phyloP scores from a whole-genome alignment of 2,113 vertebrate species.

The Hippocampus zosterae region DNA sequence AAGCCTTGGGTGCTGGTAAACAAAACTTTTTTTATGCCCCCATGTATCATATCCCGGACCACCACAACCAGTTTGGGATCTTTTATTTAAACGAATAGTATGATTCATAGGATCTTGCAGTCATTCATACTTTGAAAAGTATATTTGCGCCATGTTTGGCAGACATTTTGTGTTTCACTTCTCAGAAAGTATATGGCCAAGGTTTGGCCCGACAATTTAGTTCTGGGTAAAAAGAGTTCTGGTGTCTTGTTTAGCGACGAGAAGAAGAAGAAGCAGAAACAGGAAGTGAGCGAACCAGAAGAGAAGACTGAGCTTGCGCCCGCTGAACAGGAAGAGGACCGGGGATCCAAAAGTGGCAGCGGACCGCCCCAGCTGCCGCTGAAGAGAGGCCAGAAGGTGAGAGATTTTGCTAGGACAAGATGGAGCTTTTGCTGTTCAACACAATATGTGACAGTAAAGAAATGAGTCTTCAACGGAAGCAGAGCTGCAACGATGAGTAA shows the following conservation, averaged over 20 bases:
- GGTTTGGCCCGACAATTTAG: no score
- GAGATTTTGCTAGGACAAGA: background rate
- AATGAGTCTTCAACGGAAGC: background rate
- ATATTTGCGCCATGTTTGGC: no score
- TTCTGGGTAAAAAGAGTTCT: background rate
- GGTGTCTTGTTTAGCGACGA: constrained; percentile 76
- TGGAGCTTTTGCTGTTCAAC: background rate
- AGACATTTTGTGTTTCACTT: no score
- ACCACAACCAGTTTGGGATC: no score
- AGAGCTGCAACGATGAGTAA: no score
- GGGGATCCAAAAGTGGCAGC: constrained; percentile 56
- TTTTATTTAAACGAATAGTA: no score
- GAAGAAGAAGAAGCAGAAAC: constrained; percentile 85
- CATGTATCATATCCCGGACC: no score
- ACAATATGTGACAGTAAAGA: background rate
- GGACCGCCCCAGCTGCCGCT: constrained; percentile 69
- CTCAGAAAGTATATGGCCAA: no score
- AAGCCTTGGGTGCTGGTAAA: no score
- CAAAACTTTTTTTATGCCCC: no score
- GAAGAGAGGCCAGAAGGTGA: constrained; percentile 88
- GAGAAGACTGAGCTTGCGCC: constrained; percentile 46
- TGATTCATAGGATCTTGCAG: no score
- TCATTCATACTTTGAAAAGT: no score
- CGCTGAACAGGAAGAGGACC: constrained; percentile 27
- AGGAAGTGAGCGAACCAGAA: constrained; percentile 46